Evolutionary conservation across 2,888 invertebrate genomes (phyloP), one percentile per base, ranked within the genome.

Genomic region (Isotomurus palustris): DNA sequence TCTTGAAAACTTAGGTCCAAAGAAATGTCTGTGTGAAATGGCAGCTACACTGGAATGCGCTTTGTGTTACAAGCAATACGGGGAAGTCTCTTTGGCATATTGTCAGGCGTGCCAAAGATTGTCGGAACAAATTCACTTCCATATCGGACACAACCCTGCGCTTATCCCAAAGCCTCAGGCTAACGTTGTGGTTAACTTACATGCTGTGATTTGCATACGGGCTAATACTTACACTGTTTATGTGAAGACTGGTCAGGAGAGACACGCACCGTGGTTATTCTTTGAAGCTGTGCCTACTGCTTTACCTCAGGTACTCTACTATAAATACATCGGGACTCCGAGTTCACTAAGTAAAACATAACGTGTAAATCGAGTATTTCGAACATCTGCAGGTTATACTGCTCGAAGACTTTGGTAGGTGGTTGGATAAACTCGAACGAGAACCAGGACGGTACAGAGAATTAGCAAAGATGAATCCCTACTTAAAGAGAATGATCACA

Each of bases 161-260:
- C 43, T 63, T 4, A 35, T 52, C 4, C 47, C 53, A 35, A 63
- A 60, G 28, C n/a, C 44, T 28, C 56, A 58, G 27, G 40, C 22
- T 19, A 49, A 64, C 29, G 51, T 47, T 19, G 21, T 43, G 6
- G 51, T 66, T 21, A 45, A 64, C 24, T 49, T 66, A 28, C 47
- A 58, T 14, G 62, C 66, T n/a, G 64, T 66, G 1, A 64, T 66
- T 38, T 66, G 66, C 44, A 58, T 64, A 6, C 38, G 61, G 25
- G 51, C 54, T 35, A 56, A 48, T 27, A 59, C 49, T 14, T 64
- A 62, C 28, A 53, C 55, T 14, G 35, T 56, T 4, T 66, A 64
- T 50, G 62, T 62, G 3, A 64, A 62, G 54, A 47, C 32, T 21
- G 40, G 51, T 3, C 22, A 43, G 10, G 58, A 64, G 1, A 24